Percentiles rank a stretch among this genome's conserved stretches.
These are phyloP conservation scores for Natator depressus DNA, from an alignment of 2,113 vertebrate species.

Conservation along the genomic window DNA sequence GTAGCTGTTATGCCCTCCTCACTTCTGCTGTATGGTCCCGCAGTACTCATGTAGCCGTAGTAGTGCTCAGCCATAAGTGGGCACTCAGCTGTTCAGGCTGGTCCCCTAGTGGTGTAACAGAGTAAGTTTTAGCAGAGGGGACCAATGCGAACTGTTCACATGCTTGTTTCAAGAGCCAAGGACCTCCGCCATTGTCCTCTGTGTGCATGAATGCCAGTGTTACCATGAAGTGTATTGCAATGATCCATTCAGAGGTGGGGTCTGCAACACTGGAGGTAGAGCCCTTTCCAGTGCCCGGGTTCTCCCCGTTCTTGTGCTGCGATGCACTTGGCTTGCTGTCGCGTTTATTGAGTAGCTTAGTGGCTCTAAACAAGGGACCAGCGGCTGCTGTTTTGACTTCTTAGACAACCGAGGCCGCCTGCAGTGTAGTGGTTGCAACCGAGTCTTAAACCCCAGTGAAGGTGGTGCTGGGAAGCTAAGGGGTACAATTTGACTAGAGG, in stretches of 20 bases:
- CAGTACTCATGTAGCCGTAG: neutral
- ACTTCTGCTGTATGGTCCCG: neutral
- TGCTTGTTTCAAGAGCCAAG: neutral
- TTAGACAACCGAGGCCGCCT: neutral
- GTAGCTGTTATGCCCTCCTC: neutral
- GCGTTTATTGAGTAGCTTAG: neutral
- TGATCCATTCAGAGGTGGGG: neutral
- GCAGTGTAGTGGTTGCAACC: neutral
- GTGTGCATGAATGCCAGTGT: neutral
- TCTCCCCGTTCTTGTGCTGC: fast-evolving
- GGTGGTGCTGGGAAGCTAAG: fast-evolving
- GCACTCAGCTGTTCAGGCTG: neutral
- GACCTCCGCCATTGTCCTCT: neutral
- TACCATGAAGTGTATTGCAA: neutral
- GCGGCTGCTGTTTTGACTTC: fast-evolving
- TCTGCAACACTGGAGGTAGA: constrained; percentile 56
- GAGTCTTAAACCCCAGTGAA: neutral
- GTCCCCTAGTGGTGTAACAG: neutral
- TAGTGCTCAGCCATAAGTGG: neutral
- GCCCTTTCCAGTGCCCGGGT: neutral
- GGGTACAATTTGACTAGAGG: neutral
- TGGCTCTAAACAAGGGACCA: neutral
- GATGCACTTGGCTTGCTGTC: neutral
- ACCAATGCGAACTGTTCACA: neutral
- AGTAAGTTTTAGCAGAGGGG: neutral